These are phyloP conservation scores for Sclerodermus sp. DNA, from an alignment of 2,888 invertebrate species.

Conservation along the genomic window DNA sequence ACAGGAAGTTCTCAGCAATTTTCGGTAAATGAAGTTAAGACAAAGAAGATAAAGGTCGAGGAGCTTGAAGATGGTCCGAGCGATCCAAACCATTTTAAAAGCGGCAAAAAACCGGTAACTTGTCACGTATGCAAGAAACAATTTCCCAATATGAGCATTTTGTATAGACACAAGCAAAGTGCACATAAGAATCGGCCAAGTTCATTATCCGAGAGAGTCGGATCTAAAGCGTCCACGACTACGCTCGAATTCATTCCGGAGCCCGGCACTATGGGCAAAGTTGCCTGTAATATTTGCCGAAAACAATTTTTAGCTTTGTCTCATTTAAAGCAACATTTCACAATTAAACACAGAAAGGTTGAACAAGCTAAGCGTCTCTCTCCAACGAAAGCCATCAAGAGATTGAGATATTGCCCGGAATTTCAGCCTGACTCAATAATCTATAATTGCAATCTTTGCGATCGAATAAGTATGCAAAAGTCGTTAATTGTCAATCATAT, in stretches of 20 bases:
- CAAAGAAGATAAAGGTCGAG: constrained; percentile 17
- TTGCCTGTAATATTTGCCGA: constrained; percentile 62
- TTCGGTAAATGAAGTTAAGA: constrained; percentile 10
- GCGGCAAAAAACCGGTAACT: constrained; percentile 51
- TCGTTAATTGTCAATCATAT: constrained; percentile 63
- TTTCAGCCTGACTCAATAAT: constrained; percentile 35
- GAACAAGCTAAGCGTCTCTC: too few relatives aligned
- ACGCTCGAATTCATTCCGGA: constrained; percentile 42
- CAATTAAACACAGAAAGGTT: constrained; percentile 59
- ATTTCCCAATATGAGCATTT: constrained; percentile 66
- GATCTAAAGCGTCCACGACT: constrained; percentile 8
- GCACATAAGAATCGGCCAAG: too few relatives aligned
- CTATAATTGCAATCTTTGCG: constrained; percentile 65
- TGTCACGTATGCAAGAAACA: constrained; percentile 68
- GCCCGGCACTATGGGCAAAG: constrained; percentile 58
- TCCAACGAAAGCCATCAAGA: too few relatives aligned
- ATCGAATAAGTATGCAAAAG: constrained; percentile 63
- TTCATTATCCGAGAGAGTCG: too few relatives aligned
- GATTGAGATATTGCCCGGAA: too few relatives aligned
- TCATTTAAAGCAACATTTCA: constrained; percentile 63
- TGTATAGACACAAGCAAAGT: constrained; percentile 66
- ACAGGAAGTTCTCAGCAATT: background rate
- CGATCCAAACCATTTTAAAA: constrained; percentile 3
- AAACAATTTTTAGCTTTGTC: constrained; percentile 63
- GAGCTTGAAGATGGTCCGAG: constrained; percentile 6